Percentiles rank a stretch among this genome's conserved stretches.
Evolutionary conservation across 1,140 invertebrate species (phyloP).

Genomic region (Idris sp.): DNA sequence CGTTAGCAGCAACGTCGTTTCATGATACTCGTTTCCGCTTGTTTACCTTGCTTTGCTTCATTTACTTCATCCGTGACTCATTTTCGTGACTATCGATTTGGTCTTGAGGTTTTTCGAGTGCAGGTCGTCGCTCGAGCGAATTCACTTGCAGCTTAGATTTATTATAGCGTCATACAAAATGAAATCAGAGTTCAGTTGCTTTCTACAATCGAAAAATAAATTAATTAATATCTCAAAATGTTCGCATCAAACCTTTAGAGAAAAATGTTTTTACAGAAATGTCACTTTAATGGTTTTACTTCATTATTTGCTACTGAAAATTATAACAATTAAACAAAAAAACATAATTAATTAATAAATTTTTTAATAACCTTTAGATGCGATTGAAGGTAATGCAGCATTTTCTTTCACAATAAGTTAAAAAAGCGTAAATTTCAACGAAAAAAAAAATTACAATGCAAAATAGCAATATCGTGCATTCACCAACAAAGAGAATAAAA

Average conservation of each 20-base stretch:
- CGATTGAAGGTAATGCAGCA: constrained; percentile 17
- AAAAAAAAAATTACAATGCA: constrained; percentile 30
- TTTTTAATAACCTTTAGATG: constrained; percentile 2
- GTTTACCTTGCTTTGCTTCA: constrained; percentile 43
- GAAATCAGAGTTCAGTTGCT: constrained; percentile 14
- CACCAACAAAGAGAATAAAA: constrained; percentile 39
- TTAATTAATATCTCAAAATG: too few species aligned
- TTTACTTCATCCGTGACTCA: constrained; percentile 48
- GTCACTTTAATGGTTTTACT: too few species aligned
- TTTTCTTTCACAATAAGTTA: constrained; percentile 9
- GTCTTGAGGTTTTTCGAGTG: constrained; percentile 42
- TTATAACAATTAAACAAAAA: too few species aligned
- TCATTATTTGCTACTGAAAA: too few species aligned
- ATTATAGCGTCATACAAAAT: constrained; percentile 37
- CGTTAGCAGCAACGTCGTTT: constrained; percentile 16
- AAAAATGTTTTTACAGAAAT: background rate
- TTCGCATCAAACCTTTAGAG: too few species aligned
- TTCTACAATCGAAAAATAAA: constrained; percentile 14
- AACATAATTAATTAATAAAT: too few species aligned
- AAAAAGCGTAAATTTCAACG: constrained; percentile 8
- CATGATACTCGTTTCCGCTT: constrained; percentile 33
- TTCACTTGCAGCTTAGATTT: constrained; percentile 33
- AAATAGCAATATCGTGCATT: constrained; percentile 41
- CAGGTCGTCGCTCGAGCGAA: constrained; percentile 38
- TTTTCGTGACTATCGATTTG: constrained; percentile 51